Base-by-base conservation (phyloP, 2,797 vertebrate species). In the Peromyscus aztecus region DNA sequence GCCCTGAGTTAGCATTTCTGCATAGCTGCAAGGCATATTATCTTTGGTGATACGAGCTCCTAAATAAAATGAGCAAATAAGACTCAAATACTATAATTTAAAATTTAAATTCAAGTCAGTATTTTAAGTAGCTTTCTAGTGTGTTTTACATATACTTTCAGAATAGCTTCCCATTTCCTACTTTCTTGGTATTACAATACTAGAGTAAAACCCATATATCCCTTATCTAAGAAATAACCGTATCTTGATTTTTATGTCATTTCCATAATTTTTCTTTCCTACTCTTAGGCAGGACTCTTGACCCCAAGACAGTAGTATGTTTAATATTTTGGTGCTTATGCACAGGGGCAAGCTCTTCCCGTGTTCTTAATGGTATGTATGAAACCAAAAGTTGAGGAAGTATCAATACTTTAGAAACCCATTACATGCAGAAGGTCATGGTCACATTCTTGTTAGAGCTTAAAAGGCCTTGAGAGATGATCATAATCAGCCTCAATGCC, bases 141-240 rank as follows among this genome's bases (percentile, higher is more conserved):
- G 34, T 63, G 5, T 37, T 96, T 86, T 80, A 85, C 63, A 69
- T 69, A 90, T 23, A 83, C 6, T 69, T 93, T 88, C 37, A 92
- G 73, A 80, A 89, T 89, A 82, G 67, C 89, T 95, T 89, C 24
- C 83, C 57, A 95, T 86, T 94, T 96, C 76, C 80, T 75, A 55
- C 57, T 55, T 91, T 94, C 83, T 73, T 80, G 52, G 21, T 89
- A 46, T 49, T 11, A 86, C 0, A 61, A 37, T 43, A 69, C 61
- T 61, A 94, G 61, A 82, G 40, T 88, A 95, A 96, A 93, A 61
- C n/a, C 8, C 52, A n/a, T 6, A 59, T 61, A 21, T 61, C 87
- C 93, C n/a, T 78, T 16, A 9, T n/a, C 69, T 46, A 65, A 14
- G 23, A 43, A 85, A 93, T 69, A 52, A 19, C 94, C 84, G 46